Percentiles rank a stretch among this genome's conserved stretches.
These are phyloP conservation scores for Eristalinus sepulchralis DNA, from an alignment of 2,888 invertebrate genomes.

Conservation along the genomic window DNA sequence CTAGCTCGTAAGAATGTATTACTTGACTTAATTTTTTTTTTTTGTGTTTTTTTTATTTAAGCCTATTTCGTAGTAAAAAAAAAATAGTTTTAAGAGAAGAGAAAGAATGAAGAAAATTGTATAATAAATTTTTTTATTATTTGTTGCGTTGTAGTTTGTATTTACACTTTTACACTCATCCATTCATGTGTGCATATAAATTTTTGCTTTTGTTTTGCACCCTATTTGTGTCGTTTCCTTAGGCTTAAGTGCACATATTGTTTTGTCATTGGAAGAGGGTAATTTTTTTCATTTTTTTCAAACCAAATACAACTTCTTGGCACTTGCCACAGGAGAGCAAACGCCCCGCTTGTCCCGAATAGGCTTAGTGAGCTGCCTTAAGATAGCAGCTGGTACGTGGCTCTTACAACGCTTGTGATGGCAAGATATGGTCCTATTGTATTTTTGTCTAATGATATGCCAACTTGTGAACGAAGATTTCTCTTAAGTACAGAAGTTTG, in stretches of 20 bases:
- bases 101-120: conserved; percentile 1
- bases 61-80: conserved; percentile 28
- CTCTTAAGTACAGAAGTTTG: too few relatives aligned
- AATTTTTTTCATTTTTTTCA: too few relatives aligned
- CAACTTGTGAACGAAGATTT: too few relatives aligned
- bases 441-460: too few relatives aligned
- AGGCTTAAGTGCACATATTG: conserved; percentile 28
- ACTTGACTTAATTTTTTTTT: conserved; percentile 23
- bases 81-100: conserved; percentile 32
- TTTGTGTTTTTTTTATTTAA: conserved; percentile 21
- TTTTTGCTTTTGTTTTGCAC: conserved; percentile 21
- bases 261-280: background rate
- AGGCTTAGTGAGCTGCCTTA: too few relatives aligned
- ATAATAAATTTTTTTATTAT: conserved; percentile 55
- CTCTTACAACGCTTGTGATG: too few relatives aligned
- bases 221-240: conserved; percentile 16
- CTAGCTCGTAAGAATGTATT: conserved; percentile 47
- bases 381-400: too few relatives aligned
- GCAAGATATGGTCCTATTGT: too few relatives aligned
- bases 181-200: background rate
- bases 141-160: conserved; percentile 62
- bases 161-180: background rate
- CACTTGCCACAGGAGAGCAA: too few relatives aligned
- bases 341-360: too few relatives aligned
- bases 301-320: too few relatives aligned